Conservation (phyloP, 2,888 invertebrate species). For the Drosophila nr. medialis region DNA sequence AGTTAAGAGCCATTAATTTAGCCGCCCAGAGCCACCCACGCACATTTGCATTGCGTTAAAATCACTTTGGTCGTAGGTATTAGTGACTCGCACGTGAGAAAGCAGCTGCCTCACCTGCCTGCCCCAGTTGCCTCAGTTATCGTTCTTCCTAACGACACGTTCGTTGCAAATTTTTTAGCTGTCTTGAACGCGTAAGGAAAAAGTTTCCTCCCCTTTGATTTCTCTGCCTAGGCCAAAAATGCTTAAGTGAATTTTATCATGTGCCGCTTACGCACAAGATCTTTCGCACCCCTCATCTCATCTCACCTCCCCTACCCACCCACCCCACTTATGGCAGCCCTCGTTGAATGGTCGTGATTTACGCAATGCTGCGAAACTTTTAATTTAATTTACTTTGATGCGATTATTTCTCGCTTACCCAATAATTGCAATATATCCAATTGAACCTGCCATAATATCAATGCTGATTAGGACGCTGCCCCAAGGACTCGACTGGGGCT, state of each 20-base stretch:
- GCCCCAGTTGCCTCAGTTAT: not conserved
- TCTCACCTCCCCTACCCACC: not conserved
- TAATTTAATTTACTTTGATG: conserved; percentile 74
- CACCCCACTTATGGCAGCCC: not conserved
- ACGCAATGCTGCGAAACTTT: conserved; percentile 69
- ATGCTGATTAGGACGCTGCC: conserved; percentile 51
- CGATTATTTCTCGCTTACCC: conserved; percentile 61
- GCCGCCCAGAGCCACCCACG: conserved; percentile 28
- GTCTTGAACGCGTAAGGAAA: conserved; percentile 31
- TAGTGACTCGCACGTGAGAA: conserved; percentile 52
- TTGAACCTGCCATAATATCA: conserved; percentile 31
- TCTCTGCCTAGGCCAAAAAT: conserved; percentile 55
- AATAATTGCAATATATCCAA: conserved; percentile 41
- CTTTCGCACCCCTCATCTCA: not conserved
- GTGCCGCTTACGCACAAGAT: conserved; percentile 59
- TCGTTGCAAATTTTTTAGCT: conserved; percentile 64
- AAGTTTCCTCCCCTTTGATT: conserved; percentile 65
- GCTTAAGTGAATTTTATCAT: conserved; percentile 73
- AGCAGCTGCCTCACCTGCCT: not conserved
- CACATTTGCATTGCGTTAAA: conserved; percentile 74
- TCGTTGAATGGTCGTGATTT: conserved; percentile 57
- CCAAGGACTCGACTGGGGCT: conserved; percentile 13
- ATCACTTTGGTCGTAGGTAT: conserved; percentile 67
- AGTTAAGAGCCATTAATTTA: conserved; percentile 79
- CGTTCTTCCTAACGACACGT: conserved; percentile 51